These are phyloP conservation scores for Cheilosia variabilis DNA, from an alignment of 2,888 invertebrate species.

Conservation along the genomic window DNA sequence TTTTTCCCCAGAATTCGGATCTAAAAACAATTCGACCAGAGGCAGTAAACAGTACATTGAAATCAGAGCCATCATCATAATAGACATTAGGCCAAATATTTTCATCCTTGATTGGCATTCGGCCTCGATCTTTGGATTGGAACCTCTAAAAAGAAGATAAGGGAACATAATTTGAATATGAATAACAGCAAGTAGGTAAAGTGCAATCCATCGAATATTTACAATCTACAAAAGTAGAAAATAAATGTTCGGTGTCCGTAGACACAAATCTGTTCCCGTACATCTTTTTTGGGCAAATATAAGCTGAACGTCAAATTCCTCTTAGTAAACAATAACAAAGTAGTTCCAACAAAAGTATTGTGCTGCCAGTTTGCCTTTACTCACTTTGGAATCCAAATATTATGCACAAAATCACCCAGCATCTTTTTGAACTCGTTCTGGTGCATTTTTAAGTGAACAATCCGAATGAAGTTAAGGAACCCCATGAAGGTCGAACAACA, in stretches of 20 bases:
- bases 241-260: too few species aligned
- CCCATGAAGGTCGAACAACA: slow-evolving; percentile 83
- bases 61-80: slow-evolving; percentile 80
- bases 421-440: slow-evolving; percentile 79
- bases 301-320: too few species aligned
- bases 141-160: slow-evolving; percentile 73
- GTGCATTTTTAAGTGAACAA: slow-evolving; percentile 81
- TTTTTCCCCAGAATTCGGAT: slow-evolving; percentile 75
- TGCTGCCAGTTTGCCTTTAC: slow-evolving; percentile 34
- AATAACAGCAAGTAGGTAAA: neutral
- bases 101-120: slow-evolving; percentile 79
- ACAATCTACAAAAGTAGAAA: too few species aligned
- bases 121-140: slow-evolving; percentile 77
- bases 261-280: too few species aligned
- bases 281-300: too few species aligned
- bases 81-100: slow-evolving; percentile 81
- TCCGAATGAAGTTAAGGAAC: slow-evolving; percentile 80
- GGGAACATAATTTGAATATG: neutral
- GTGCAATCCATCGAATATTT: too few species aligned
- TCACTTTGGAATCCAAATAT: slow-evolving; percentile 82
- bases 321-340: too few species aligned
- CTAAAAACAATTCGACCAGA: slow-evolving; percentile 78
- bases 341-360: too few species aligned
- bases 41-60: slow-evolving; percentile 82
- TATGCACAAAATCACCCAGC: slow-evolving; percentile 79